A percentile compares a stretch with the other conserved stretches of the same genome.
phyloP scores from a whole-genome alignment of 2,797 vertebrate genomes.

The Pampus argenteus region DNA sequence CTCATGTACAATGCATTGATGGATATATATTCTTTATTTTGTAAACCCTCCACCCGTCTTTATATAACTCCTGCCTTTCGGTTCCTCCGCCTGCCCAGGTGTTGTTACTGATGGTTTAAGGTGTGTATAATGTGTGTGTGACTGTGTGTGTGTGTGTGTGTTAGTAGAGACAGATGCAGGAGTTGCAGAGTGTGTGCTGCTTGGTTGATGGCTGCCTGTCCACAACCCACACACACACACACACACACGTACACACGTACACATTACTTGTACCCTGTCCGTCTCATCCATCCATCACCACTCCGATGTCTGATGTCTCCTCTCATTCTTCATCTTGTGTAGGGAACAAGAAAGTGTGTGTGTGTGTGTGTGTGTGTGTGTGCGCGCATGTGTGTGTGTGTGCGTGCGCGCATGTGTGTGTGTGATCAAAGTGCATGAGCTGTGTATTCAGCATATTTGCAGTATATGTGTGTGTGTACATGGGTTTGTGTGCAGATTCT shows the following conservation, averaged over 20 bases:
- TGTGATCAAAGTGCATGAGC: too few species aligned
- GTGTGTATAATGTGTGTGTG: slow-evolving; percentile 10
- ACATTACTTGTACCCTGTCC: background rate
- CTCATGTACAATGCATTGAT: slow-evolving; percentile 77
- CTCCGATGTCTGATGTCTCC: slow-evolving; percentile 17
- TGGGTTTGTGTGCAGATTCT: slow-evolving; percentile 19
- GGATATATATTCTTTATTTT: slow-evolving; percentile 79
- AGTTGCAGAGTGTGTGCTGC: slow-evolving; percentile 13
- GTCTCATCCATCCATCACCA: slow-evolving; percentile 1
- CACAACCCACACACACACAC: slow-evolving; percentile 9
- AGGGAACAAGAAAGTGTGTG: background rate
- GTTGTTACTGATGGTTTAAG: slow-evolving; percentile 69
- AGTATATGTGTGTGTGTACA: slow-evolving; percentile 2
- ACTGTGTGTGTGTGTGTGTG: slow-evolving; percentile 20
- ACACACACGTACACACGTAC: background rate
- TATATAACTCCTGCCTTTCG: slow-evolving; percentile 64
- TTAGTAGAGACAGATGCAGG: slow-evolving; percentile 3
- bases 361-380: slow-evolving; percentile 1
- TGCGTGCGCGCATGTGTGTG: background rate
- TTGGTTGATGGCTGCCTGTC: slow-evolving; percentile 12
- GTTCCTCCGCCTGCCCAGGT: slow-evolving; percentile 48
- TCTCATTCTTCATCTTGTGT: slow-evolving; percentile 19
- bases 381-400: background rate
- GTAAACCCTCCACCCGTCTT: slow-evolving; percentile 56
- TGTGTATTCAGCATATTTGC: background rate